Evolutionary conservation across 1,140 invertebrate genomes (phyloP).

Genomic region (Drosophila nasuta): DNA sequence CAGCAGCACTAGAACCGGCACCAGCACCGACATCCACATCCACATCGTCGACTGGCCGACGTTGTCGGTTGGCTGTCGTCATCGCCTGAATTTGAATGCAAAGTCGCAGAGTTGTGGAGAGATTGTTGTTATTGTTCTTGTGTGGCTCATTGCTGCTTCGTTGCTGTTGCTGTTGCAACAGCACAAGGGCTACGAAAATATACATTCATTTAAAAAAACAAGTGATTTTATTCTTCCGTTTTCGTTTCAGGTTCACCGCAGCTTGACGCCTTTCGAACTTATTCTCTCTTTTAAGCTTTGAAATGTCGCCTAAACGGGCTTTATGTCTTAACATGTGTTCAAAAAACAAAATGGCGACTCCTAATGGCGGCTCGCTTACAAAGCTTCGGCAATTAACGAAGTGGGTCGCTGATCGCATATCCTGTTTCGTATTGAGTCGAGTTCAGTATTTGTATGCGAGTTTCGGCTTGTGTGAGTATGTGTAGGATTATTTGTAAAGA

Average conservation of each 20-base stretch:
- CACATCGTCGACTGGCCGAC: conserved; percentile 18
- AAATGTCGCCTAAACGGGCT: conserved; percentile 4
- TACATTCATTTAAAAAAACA: conserved; percentile 51
- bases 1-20: conserved; percentile 8
- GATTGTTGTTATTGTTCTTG: conserved; percentile 32
- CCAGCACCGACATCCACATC: conserved; percentile 32
- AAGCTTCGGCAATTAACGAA: conserved; percentile 19
- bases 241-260: conserved; percentile 34
- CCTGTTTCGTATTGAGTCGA: conserved; percentile 20
- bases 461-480: neutral
- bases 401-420: conserved; percentile 26
- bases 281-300: neutral
- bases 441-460: neutral
- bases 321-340: neutral
- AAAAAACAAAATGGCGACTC: conserved; percentile 25
- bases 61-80: conserved; percentile 61
- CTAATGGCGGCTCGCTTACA: conserved; percentile 14
- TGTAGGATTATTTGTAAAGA: neutral
- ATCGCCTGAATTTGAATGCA: conserved; percentile 73
- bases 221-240: conserved; percentile 59
- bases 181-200: conserved; percentile 18
- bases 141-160: conserved; percentile 3
- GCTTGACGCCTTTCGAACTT: conserved; percentile 7
- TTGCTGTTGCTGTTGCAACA: conserved; percentile 27
- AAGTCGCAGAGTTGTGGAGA: conserved; percentile 48